phyloP scores from a whole-genome alignment of 2,797 vertebrate genomes.

The Calcarius lapponicus region DNA sequence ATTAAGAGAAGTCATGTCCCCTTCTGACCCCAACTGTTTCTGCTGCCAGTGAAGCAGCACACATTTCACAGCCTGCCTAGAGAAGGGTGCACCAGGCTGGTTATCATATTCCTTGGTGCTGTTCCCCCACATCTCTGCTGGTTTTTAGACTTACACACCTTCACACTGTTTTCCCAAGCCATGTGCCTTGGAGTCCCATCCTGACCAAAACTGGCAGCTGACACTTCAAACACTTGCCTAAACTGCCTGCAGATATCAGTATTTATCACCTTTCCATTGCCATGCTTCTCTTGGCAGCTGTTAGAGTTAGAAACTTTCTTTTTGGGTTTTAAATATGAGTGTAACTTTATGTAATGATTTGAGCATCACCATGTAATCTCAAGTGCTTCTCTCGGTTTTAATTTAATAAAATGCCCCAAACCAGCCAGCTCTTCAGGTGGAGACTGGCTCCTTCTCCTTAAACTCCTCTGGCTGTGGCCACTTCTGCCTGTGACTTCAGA shows the following conservation, averaged over 20 bases:
- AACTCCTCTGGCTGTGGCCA: not conserved
- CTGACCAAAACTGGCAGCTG: not conserved
- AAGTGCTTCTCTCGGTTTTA: not conserved
- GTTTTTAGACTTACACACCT: accelerated
- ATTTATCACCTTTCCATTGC: not conserved
- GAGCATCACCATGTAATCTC: not conserved
- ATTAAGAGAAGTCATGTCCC: not conserved
- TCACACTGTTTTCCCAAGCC: not conserved
- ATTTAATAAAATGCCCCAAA: not conserved
- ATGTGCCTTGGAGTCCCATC: not conserved
- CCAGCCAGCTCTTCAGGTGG: not conserved
- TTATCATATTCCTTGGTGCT: not conserved
- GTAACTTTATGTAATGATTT: not conserved
- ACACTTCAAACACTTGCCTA: not conserved
- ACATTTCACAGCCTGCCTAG: not conserved
- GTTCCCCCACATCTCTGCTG: not conserved
- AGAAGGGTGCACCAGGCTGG: not conserved
- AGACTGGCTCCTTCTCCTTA: not conserved
- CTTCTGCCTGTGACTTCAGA: not conserved
- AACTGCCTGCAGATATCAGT: not conserved
- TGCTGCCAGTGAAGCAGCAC: not conserved
- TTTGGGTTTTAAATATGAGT: not conserved
- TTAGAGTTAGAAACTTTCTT: not conserved
- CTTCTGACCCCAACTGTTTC: not conserved
- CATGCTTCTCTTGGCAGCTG: not conserved